phyloP scores from a whole-genome alignment of 2,888 invertebrate species.

The Tenthredo livida region DNA sequence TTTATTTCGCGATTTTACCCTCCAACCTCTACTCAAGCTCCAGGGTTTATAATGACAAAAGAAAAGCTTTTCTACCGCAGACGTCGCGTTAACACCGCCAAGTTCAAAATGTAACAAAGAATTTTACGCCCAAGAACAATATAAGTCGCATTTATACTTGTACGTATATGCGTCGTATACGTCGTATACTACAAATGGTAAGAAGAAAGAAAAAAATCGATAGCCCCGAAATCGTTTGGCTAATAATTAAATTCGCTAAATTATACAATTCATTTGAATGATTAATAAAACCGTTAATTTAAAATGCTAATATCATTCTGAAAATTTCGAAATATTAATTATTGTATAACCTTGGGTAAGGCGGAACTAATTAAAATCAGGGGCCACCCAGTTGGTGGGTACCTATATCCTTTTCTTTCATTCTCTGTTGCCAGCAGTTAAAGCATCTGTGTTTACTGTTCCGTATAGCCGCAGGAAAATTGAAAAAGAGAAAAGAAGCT shows the following conservation, averaged over 20 bases:
- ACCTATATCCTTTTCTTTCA: slow-evolving; percentile 26
- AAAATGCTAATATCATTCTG: neutral
- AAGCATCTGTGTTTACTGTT: slow-evolving; percentile 23
- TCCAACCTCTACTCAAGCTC: neutral
- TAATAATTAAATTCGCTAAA: neutral
- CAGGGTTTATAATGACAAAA: slow-evolving; percentile 16
- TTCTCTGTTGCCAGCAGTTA: slow-evolving; percentile 3
- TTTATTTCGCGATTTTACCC: slow-evolving; percentile 20
- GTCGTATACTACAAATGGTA: neutral
- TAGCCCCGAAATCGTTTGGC: neutral
- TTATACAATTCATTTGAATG: neutral
- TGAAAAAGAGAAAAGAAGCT: slow-evolving; percentile 5
- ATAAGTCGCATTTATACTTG: neutral
- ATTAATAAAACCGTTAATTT: neutral
- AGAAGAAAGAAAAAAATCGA: neutral
- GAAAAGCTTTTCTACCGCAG: neutral
- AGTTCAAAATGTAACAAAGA: neutral
- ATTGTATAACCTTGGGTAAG: neutral
- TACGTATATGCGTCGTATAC: too few species aligned
- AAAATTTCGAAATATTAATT: neutral
- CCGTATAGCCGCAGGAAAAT: slow-evolving; percentile 3
- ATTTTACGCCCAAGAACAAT: neutral
- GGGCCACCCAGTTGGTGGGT: neutral
- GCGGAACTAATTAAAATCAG: slow-evolving; percentile 6
- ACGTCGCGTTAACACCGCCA: neutral